These are phyloP conservation scores for Himalopsyche phryganea DNA, from an alignment of 1,140 invertebrate genomes.

Conservation along the genomic window DNA sequence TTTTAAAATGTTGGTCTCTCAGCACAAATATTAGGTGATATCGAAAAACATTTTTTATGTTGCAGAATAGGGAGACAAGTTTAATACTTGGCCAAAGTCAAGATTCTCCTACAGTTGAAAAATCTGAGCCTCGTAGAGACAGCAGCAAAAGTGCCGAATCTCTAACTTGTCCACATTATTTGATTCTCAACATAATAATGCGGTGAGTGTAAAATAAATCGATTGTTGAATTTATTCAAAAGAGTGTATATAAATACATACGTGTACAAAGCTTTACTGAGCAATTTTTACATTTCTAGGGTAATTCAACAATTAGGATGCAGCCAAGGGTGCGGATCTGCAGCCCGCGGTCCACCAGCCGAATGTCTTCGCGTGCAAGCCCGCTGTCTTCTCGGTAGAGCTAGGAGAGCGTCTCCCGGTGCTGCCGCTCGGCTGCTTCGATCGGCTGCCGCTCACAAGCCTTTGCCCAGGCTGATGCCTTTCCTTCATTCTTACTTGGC, in stretches of 20 bases:
- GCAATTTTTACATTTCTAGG: slow-evolving; percentile 55
- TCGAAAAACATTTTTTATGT: too few species aligned
- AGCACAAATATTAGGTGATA: too few species aligned
- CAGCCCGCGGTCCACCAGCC: slow-evolving; percentile 81
- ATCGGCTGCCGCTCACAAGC: slow-evolving; percentile 71
- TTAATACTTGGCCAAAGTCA: slow-evolving; percentile 48
- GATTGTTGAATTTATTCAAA: too few species aligned
- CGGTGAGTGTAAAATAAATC: too few species aligned
- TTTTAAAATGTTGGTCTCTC: too few species aligned
- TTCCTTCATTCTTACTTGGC: slow-evolving; percentile 94
- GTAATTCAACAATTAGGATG: slow-evolving; percentile 90
- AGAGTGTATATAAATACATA: too few species aligned
- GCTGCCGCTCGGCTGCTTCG: slow-evolving; percentile 78
- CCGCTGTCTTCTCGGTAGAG: slow-evolving; percentile 74
- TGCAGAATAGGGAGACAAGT: slow-evolving; percentile 47
- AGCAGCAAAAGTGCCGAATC: slow-evolving; percentile 41
- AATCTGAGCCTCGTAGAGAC: slow-evolving; percentile 46
- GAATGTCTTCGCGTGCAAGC: slow-evolving; percentile 87
- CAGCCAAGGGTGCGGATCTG: slow-evolving; percentile 75
- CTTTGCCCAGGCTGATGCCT: slow-evolving; percentile 82
- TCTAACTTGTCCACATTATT: slow-evolving; percentile 47
- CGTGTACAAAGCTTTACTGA: too few species aligned
- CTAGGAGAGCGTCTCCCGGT: slow-evolving; percentile 65
- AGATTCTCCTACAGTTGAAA: slow-evolving; percentile 53
- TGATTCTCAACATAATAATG: slow-evolving; percentile 50